Conservation (phyloP, 2,888 invertebrate genomes). For the Andrena flavipes region DNA sequence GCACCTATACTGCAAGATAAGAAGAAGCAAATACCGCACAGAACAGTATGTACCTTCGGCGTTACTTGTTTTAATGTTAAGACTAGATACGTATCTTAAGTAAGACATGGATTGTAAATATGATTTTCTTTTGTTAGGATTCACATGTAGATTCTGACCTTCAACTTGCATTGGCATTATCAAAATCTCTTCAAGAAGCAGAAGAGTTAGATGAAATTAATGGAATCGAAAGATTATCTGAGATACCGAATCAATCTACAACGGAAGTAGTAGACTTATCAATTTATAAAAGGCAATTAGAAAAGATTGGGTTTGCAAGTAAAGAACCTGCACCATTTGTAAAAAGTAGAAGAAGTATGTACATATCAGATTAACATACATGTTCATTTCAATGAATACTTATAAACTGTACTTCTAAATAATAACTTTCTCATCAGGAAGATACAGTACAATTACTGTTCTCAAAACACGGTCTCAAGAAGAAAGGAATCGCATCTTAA, state of each 20-base stretch:
- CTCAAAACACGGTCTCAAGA: slow-evolving; percentile 82
- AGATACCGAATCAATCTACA: slow-evolving; percentile 1
- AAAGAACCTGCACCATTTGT: slow-evolving; percentile 66
- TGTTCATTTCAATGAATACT: slow-evolving; percentile 1
- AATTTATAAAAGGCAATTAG: slow-evolving; percentile 67
- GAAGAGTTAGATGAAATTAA: slow-evolving; percentile 77
- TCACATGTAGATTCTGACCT: slow-evolving; percentile 79
- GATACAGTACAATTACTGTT: slow-evolving; percentile 73
- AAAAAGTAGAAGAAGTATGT: slow-evolving; percentile 57
- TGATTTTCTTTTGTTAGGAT: slow-evolving; percentile 5
- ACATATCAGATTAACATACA: slow-evolving; percentile 9
- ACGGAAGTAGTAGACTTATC: not conserved
- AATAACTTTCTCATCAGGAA: slow-evolving; percentile 66
- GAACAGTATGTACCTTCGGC: slow-evolving; percentile 51
- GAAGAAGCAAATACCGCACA: slow-evolving; percentile 58
- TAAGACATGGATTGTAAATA: not conserved
- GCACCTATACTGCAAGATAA: slow-evolving; percentile 75
- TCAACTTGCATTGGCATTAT: slow-evolving; percentile 84
- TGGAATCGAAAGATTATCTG: slow-evolving; percentile 59
- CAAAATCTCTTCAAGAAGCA: slow-evolving; percentile 84
- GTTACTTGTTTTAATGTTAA: not conserved
- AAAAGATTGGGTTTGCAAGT: slow-evolving; percentile 80
- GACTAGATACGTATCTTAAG: not conserved
- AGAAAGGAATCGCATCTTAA: slow-evolving; percentile 83
- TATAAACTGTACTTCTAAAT: not conserved